Base-by-base conservation (phyloP, 1,140 invertebrate species). In the Ostrea edulis region DNA sequence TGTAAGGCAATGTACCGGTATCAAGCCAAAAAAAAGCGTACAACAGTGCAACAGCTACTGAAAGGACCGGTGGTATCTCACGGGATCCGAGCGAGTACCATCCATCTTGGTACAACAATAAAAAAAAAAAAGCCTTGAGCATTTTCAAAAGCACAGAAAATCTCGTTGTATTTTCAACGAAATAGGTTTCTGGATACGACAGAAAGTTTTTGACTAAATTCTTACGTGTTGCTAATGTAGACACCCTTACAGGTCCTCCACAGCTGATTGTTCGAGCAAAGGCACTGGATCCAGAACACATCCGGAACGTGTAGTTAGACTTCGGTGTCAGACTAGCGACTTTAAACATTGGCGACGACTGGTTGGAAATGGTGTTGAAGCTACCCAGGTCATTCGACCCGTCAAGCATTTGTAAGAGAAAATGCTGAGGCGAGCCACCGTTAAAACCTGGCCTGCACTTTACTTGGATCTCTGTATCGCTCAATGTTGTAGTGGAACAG, bases 381-480 rank as follows among this genome's bases (percentile, higher is more conserved):
- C 68, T 82, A 0, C 29, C 12, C 7, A 17, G 14, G 25, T 35
- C 25, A 4, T 53, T 44, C 0, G 44, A 11, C 5, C 68, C 84
- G 8, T 65, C 83, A 2, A 88, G 35, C 68, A 87, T 77, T 82
- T 91, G 86, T 14, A 92, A 86, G 4, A 88, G 58, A 71, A 92
- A 92, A 14, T 87, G 82, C 62, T 92, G 91, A 9, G 20, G 54
- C 8, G 88, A 91, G 0, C 91, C 91, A 5, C 91, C 91, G 84
- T 91, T 86, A 58, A 91, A 92, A 12, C 91, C 91, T 4, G 90
- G 51, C 8, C 22, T 85, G 85, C 91, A 92, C 4, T 85, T 44
- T 0, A 92, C 71, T 9, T 29, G 35, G 5, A 88, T 55, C 17
- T 71, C 20, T 14, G 12, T 85, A 8, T 84, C 62, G 52, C 83